phyloP scores from a whole-genome alignment of 2,888 invertebrate genomes.

The Gibbula magus region DNA sequence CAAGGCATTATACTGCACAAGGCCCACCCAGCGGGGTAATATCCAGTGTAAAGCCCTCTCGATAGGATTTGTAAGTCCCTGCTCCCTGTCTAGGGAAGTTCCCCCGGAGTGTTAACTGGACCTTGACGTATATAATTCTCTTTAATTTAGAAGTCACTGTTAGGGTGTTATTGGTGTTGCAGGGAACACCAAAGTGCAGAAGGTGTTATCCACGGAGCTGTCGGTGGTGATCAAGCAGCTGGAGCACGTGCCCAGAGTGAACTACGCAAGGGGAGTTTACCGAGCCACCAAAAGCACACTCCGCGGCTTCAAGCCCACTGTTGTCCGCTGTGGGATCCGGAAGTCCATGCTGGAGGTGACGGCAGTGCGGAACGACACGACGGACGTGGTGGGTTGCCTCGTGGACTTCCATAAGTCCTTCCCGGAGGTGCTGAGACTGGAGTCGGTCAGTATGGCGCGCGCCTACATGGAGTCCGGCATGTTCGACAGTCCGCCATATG shows the following conservation, averaged over 20 bases:
- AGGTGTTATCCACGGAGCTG: conserved; percentile 13
- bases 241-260: not conserved
- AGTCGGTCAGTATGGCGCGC: conserved; percentile 26
- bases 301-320: conserved; percentile 22
- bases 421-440: conserved; percentile 32
- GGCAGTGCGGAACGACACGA: conserved; percentile 12
- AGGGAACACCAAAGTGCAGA: conserved; percentile 31
- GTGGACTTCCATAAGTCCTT: conserved; percentile 32
- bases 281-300: not conserved
- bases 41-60: too few relatives aligned
- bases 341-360: conserved; percentile 29
- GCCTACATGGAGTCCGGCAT: conserved; percentile 33
- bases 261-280: conserved; percentile 22
- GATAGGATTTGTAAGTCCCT: too few relatives aligned
- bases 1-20: too few relatives aligned
- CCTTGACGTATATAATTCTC: too few relatives aligned
- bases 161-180: not conserved
- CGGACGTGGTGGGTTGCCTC: conserved; percentile 29
- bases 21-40: too few relatives aligned
- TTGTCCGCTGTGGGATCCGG: not conserved
- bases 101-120: too few relatives aligned
- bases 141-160: too few relatives aligned
- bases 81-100: too few relatives aligned
- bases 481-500: conserved; percentile 25
- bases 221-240: conserved; percentile 29